A percentile compares a stretch with the other conserved stretches of the same genome.
Evolutionary conservation across 2,888 invertebrate genomes (phyloP).

Genomic region (Stegophylla sp.): DNA sequence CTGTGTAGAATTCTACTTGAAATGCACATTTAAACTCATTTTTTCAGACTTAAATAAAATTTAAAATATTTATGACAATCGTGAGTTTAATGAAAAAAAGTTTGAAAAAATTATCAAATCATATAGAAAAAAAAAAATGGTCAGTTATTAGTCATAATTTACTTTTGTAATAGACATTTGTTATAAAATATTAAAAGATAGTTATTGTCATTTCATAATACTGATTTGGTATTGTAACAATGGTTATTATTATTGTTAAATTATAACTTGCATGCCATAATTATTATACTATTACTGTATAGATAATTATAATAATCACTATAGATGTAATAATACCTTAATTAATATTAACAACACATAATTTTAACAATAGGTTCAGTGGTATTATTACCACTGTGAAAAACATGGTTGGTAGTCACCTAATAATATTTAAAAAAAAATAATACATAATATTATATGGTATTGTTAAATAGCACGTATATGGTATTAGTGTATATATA

Average conservation of each 20-base stretch:
- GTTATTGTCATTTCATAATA: conserved; percentile 50
- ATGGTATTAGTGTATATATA: background rate
- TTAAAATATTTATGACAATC: background rate
- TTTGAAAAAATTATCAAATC: background rate
- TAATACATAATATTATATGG: background rate
- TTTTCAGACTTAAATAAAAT: no score
- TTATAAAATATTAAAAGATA: conserved; percentile 17
- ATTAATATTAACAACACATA: conserved; percentile 6
- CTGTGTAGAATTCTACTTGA: no score
- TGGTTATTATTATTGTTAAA: background rate
- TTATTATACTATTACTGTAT: background rate
- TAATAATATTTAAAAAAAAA: no score
- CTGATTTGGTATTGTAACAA: conserved; percentile 35
- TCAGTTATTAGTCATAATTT: background rate
- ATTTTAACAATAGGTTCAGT: background rate
- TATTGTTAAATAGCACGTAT: background rate
- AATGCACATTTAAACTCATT: no score
- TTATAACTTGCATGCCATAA: background rate
- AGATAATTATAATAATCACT: background rate
- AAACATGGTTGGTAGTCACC: no score
- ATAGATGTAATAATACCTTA: conserved; percentile 1
- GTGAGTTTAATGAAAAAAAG: background rate
- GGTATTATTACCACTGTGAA: background rate
- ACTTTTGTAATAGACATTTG: background rate
- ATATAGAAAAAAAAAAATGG: background rate